Base-by-base conservation (phyloP, 2,888 invertebrate genomes). In the Sthenelais limicola region DNA sequence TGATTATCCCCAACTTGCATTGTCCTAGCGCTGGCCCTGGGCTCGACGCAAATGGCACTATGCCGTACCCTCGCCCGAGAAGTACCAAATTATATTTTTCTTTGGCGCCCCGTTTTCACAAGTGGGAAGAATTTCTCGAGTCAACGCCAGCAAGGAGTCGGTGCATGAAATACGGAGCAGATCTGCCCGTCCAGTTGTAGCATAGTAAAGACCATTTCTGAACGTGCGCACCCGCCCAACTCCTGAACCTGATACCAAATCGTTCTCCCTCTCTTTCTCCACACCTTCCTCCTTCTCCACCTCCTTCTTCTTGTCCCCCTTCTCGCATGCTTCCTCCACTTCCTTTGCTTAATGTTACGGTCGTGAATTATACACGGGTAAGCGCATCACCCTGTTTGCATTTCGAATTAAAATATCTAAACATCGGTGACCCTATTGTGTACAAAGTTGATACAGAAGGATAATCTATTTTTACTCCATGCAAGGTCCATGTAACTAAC, bases 141-240 rank as follows among this genome's bases (percentile, higher is more conserved):
- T 24, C 52, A 24, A 52, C 52, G 52, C 52, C n/a, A 15, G n/a
- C 21, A 30, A 52, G 52, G 52, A 52, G 52, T 52, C 52, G 52
- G 52, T 30, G 21, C 52, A 30, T 52, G 52, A 52, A 52, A 15
- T 15, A 30, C 21, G 26, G 52, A 30, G 52, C 26, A n/a, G 21
- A 24, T n/a, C 52, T 30, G 15, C 52, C 52, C 52, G 52, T 15
- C 52, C 21, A 15, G 52, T 12, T 26, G 52, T 52, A 52, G 52
- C 24, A 30, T 52, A 28, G 52, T 28, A 30, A 18, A 18, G 43
- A 18, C 43, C 43, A 43, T n/a, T n/a, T n/a, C n/a, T n/a, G n/a
- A n/a, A n/a, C n/a, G n/a, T n/a, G n/a, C n/a, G n/a, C n/a, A n/a
- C n/a, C n/a, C n/a, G n/a, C n/a, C n/a, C n/a, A n/a, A n/a, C n/a